Evolutionary conservation across 1,140 invertebrate genomes (phyloP), one percentile per base, ranked within the genome.

Genomic region (Drosophila seguyi): DNA sequence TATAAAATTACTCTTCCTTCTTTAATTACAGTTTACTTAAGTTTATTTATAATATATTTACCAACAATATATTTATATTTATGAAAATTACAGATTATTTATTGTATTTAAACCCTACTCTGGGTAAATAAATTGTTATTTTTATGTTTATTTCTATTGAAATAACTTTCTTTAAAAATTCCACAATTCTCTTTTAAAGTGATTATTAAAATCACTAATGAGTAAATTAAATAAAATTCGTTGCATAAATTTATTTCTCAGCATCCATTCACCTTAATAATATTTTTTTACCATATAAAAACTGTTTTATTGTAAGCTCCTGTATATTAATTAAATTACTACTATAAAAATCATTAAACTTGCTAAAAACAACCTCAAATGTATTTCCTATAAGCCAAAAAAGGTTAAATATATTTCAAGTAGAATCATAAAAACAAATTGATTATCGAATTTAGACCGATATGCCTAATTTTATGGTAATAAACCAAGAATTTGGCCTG

Each of bases 401-500:
- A 39, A 55, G 25, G 18, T 38, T 27, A n/a, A n/a, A 31, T 52
- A 53, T 42, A 18, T 29, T 58, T 58, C 7, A 29, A 36, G 2
- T 22, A 20, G 38, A 61, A 42, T 42, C 13, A 45, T 65, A 27
- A 59, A 65, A 62, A 22, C 34, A 45, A 45, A 36, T 25, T 34
- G 8, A n/a, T 31, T 38, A 44, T n/a, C 7, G 16, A 45, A 66
- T 47, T 36, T 13, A 3, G 29, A 25, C 36, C 48, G 42, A 69
- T 53, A 69, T 66, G 47, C 53, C 45, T 36, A 42, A 67, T 22
- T 44, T 44, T 67, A 53, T 69, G 66, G 8, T 38, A 67, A 67
- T 67, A 11, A 29, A 18, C 22, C 22, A 18, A 67, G 38, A 69
- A 67, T 69, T 66, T 67, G 66, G 47, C 47, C 66, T 69, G 66